Evolutionary conservation across 2,113 vertebrate species (phyloP).

Genomic region (Lates calcarifer): DNA sequence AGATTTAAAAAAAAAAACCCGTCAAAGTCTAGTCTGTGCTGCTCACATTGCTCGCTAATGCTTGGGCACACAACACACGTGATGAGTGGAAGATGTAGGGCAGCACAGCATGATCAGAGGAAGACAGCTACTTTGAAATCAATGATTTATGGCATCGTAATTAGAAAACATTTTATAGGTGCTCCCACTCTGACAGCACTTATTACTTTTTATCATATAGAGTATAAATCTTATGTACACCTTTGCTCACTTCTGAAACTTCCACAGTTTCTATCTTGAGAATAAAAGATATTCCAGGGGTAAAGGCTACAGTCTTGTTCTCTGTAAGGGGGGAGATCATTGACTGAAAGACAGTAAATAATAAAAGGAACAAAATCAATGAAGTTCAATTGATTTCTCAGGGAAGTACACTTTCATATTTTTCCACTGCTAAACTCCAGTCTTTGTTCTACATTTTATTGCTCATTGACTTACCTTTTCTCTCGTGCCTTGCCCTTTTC

Average conservation of each 20-base stretch:
- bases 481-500: conserved; percentile 19
- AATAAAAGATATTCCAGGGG: not conserved
- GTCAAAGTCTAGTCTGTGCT: conserved; percentile 15
- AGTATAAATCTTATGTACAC: not conserved
- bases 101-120: not conserved
- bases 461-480: conserved; percentile 54
- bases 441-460: conserved; percentile 61
- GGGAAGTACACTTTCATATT: conserved; percentile 63
- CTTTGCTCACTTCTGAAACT: not conserved
- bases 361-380: conserved; percentile 65
- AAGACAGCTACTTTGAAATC: conserved; percentile 28
- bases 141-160: conserved; percentile 42
- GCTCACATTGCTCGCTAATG: not conserved
- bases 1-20: not conserved
- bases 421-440: conserved; percentile 40
- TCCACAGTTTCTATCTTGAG: conserved; percentile 14
- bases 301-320: conserved; percentile 25
- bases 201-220: conserved; percentile 4
- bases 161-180: conserved; percentile 16
- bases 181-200: not conserved
- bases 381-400: conserved; percentile 60
- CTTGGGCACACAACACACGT: not conserved
- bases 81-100: conserved; percentile 9
- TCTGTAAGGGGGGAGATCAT: conserved; percentile 32
- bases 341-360: conserved; percentile 38